Evolutionary conservation across 1,140 invertebrate species (phyloP).

Genomic region (Aporrectodea caliginosa): DNA sequence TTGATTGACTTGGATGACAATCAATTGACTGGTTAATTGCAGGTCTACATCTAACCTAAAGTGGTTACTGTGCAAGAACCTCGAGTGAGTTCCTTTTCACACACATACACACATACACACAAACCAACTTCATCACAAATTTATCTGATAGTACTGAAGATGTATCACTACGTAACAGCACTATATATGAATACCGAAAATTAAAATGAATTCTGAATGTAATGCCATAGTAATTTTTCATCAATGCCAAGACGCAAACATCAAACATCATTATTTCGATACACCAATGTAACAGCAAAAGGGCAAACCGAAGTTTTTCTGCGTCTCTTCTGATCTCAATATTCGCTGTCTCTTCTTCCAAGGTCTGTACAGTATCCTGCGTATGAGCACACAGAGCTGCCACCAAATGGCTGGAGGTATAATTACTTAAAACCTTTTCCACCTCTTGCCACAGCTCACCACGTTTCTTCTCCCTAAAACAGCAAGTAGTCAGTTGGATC

Average conservation of each 20-base stretch:
- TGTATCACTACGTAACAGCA: background rate
- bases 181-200: background rate
- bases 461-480: background rate
- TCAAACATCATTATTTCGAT: too few relatives aligned
- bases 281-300: background rate
- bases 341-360: background rate
- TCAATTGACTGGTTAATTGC: too few relatives aligned
- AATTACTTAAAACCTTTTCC: background rate
- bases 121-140: background rate
- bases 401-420: background rate
- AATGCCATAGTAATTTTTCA: too few relatives aligned
- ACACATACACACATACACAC: too few relatives aligned
- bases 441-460: background rate
- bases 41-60: too few relatives aligned
- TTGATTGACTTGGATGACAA: too few relatives aligned
- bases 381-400: background rate
- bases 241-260: too few relatives aligned
- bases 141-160: background rate
- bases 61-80: too few relatives aligned
- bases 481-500: background rate
- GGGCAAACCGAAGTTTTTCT: background rate
- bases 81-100: too few relatives aligned
- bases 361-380: background rate
- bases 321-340: background rate
- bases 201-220: too few relatives aligned